phyloP scores from a whole-genome alignment of 2,888 invertebrate genomes.

The Myopa testacea region DNA sequence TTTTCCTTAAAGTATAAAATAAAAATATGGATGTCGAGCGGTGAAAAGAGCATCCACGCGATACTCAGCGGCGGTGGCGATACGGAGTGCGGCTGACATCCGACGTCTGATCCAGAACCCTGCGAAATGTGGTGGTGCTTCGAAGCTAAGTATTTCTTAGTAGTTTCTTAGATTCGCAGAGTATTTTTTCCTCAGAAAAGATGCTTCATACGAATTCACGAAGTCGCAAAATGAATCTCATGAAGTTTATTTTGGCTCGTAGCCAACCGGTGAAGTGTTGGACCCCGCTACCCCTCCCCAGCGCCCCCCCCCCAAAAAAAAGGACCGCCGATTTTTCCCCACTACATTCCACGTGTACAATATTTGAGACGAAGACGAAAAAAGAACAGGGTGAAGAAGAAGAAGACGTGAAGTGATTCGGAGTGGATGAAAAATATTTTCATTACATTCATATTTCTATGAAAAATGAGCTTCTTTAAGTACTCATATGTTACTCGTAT shows the following conservation, averaged over 20 bases:
- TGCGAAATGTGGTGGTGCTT: not conserved
- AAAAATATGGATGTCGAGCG: slow-evolving; percentile 1
- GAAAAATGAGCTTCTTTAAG: too few species aligned
- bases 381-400: too few species aligned
- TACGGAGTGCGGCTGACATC: not conserved
- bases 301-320: too few species aligned
- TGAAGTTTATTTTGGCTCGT: not conserved
- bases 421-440: too few species aligned
- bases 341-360: too few species aligned
- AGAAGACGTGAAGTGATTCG: too few species aligned
- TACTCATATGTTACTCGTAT: too few species aligned
- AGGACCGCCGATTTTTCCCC: too few species aligned
- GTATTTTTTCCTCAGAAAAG: not conserved
- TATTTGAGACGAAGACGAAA: too few species aligned
- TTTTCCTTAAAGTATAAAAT: not conserved
- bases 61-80: not conserved
- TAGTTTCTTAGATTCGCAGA: not conserved
- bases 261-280: slow-evolving; percentile 7
- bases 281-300: not conserved
- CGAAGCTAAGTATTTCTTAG: slow-evolving; percentile 7
- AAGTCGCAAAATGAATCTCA: slow-evolving; percentile 2
- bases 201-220: not conserved
- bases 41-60: not conserved
- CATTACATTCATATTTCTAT: too few species aligned
- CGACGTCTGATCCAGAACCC: not conserved